Conservation (phyloP, 1,140 invertebrate species). For the Leptoteleia sp. region DNA sequence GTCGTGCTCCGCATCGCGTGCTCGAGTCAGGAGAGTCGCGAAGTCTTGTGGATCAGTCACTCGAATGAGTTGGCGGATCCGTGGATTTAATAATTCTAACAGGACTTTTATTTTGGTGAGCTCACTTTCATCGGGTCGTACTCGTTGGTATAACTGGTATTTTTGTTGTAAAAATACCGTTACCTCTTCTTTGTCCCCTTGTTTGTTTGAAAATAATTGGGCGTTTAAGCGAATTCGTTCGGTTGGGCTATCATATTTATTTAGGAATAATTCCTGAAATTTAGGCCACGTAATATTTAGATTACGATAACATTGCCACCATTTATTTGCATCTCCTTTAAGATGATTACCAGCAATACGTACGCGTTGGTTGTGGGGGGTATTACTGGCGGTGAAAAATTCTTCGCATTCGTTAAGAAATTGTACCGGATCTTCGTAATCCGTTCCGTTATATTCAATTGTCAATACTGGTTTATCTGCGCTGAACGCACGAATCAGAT, state of each 20-base stretch:
- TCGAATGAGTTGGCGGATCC: conserved; percentile 3
- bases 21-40: conserved; percentile 3
- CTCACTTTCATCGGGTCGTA: not conserved
- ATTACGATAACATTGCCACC: not conserved
- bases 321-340: not conserved
- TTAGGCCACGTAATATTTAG: too few relatives aligned
- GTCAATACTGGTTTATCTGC: conserved; percentile 1
- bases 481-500: conserved; percentile 5
- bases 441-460: not conserved
- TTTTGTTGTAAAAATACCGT: conserved; percentile 4
- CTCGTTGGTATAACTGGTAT: not conserved
- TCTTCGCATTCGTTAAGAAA: conserved; percentile 9
- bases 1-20: conserved; percentile 38
- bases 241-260: too few relatives aligned
- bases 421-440: not conserved
- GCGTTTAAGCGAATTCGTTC: not conserved
- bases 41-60: conserved; percentile 4
- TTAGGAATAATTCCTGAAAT: too few relatives aligned
- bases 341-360: not conserved
- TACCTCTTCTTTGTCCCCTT: not conserved
- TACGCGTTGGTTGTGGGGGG: not conserved
- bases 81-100: conserved; percentile 28
- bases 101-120: not conserved
- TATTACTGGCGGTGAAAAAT: not conserved
- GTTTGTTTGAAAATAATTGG: not conserved